Evolutionary conservation across 2,797 vertebrate species (phyloP).

Genomic region (Xenopus petersii): DNA sequence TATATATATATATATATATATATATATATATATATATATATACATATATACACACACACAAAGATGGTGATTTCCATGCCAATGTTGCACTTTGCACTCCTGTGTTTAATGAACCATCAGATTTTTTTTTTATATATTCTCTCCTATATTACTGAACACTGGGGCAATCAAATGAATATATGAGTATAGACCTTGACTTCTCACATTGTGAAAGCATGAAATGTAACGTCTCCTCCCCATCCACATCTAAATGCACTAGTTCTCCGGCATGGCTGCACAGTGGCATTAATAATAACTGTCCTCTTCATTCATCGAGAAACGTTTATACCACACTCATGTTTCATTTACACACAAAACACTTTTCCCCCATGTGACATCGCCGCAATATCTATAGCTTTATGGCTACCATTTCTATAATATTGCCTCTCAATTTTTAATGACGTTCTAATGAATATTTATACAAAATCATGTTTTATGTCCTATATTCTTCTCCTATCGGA

Average conservation of each 20-base stretch:
- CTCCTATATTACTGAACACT: too few relatives aligned
- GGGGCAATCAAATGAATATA: too few relatives aligned
- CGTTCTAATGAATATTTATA: constrained; percentile 41
- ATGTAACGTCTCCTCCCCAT: too few relatives aligned
- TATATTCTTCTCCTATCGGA: not conserved
- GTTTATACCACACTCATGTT: constrained; percentile 27
- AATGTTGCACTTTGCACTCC: too few relatives aligned
- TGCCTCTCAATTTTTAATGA: constrained; percentile 41
- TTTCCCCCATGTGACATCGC: constrained; percentile 1
- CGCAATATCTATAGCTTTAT: constrained; percentile 31
- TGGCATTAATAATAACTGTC: constrained; percentile 44
- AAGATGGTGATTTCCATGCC: too few relatives aligned
- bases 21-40: too few relatives aligned
- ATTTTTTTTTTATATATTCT: too few relatives aligned
- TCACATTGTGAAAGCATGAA: too few relatives aligned
- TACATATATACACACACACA: too few relatives aligned
- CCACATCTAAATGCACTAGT: constrained; percentile 5
- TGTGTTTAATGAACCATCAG: too few relatives aligned
- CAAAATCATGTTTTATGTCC: constrained; percentile 24
- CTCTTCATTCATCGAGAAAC: constrained; percentile 20
- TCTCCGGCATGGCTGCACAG: constrained; percentile 19
- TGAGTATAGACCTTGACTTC: too few relatives aligned
- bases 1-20: too few relatives aligned
- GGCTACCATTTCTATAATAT: constrained; percentile 35
- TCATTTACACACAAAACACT: constrained; percentile 35